These are phyloP conservation scores for Colletes gigas DNA, from an alignment of 1,140 invertebrate species.

Conservation along the genomic window DNA sequence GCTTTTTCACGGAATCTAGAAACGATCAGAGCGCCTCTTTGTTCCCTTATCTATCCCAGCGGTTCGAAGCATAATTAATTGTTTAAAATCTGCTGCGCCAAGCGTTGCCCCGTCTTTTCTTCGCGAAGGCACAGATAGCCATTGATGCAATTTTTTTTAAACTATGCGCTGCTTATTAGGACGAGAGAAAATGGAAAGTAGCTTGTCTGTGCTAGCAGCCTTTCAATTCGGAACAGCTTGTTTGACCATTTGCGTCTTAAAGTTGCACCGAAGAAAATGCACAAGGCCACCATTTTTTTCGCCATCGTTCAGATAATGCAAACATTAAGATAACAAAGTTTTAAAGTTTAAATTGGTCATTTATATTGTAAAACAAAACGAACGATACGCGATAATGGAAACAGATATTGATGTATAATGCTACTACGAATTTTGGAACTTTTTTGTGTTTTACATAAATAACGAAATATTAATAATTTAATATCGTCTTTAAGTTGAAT, in stretches of 20 bases:
- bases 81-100: conserved; percentile 12
- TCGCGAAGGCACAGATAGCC: neutral
- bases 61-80: conserved; percentile 2
- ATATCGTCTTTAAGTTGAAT: no score
- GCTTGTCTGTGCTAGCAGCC: neutral
- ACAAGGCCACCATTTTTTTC: neutral
- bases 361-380: no score
- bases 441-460: no score
- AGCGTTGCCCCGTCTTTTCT: neutral
- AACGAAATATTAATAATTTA: no score
- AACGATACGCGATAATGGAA: no score
- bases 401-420: no score
- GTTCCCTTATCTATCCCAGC: neutral
- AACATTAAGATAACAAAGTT: no score
- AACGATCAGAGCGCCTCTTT: conserved; percentile 9
- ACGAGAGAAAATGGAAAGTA: neutral
- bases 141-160: neutral
- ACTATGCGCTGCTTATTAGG: neutral
- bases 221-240: neutral
- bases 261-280: neutral
- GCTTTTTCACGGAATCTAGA: no score
- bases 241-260: neutral
- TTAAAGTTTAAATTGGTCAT: neutral
- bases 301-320: no score
- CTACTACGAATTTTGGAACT: no score